These are phyloP conservation scores for Lepilemur septentrionalis DNA, from an alignment of 2,797 vertebrate species.

Conservation along the genomic window DNA sequence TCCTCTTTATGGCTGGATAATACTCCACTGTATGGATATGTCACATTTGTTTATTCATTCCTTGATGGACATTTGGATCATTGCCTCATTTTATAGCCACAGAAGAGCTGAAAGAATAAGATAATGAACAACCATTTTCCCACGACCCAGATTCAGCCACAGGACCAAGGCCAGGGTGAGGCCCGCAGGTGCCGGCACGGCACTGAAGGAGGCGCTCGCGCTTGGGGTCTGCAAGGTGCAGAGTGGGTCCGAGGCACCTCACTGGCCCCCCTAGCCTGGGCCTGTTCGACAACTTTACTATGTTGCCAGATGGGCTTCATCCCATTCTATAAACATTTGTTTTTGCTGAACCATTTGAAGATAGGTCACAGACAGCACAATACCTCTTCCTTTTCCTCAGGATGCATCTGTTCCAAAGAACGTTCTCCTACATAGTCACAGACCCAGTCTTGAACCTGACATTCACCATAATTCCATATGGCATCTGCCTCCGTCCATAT, in stretches of 20 bases:
- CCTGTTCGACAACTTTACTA: neutral
- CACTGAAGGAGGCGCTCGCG: accelerated
- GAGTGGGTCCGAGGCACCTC: no score
- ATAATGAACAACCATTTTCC: neutral
- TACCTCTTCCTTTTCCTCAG: neutral
- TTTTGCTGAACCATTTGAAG: neutral
- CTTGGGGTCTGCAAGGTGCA: accelerated
- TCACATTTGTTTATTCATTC: no score
- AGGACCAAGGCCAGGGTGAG: no score
- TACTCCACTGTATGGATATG: neutral
- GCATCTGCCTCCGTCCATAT: neutral
- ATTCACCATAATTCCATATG: accelerated
- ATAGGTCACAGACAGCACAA: accelerated
- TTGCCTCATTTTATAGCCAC: neutral
- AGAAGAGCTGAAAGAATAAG: neutral
- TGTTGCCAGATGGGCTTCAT: neutral
- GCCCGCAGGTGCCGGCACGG: accelerated
- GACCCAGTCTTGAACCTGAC: no score
- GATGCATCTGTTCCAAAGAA: neutral
- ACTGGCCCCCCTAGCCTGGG: neutral
- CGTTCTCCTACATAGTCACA: accelerated
- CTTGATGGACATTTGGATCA: no score
- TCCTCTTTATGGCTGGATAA: neutral
- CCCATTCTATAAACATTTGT: neutral
- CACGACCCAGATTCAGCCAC: neutral